Evolutionary conservation across 2,113 vertebrate genomes (phyloP).

Genomic region (Odocoileus virginianus): DNA sequence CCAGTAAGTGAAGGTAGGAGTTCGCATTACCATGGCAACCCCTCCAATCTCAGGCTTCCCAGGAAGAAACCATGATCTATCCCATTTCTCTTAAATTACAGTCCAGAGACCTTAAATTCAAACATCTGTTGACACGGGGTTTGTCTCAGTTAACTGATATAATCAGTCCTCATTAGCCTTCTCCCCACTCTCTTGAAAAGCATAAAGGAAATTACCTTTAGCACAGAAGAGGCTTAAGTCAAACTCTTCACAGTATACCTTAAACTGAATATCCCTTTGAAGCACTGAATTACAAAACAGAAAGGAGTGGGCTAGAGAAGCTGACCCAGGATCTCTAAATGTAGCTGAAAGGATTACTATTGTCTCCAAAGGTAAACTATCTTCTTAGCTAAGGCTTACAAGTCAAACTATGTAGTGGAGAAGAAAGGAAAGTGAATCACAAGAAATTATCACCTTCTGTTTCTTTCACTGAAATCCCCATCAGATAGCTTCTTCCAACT

Average conservation of each 20-base stretch:
- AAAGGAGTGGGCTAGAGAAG: neutral
- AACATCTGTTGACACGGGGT: slow-evolving; percentile 28
- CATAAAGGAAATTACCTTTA: slow-evolving; percentile 61
- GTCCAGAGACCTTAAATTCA: slow-evolving; percentile 44
- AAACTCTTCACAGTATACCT: slow-evolving; percentile 18
- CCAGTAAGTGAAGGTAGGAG: neutral
- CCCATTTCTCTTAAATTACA: slow-evolving; percentile 42
- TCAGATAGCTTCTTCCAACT: neutral
- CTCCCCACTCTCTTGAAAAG: slow-evolving; percentile 33
- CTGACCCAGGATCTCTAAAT: neutral
- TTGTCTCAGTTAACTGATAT: slow-evolving; percentile 42
- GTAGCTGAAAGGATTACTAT: neutral
- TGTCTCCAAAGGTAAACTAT: neutral
- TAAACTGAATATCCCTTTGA: neutral
- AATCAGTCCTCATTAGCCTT: slow-evolving; percentile 51
- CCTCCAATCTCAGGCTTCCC: neutral
- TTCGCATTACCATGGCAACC: slow-evolving; percentile 40
- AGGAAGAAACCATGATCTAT: slow-evolving; percentile 38
- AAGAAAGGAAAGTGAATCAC: neutral
- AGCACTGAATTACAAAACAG: slow-evolving; percentile 36
- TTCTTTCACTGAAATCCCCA: neutral
- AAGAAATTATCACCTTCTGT: neutral
- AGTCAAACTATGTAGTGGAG: neutral
- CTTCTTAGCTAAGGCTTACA: neutral
- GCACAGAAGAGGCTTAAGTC: slow-evolving; percentile 39